A percentile compares a stretch with the other conserved stretches of the same genome.
These are phyloP conservation scores for Nomada fabriciana DNA, from an alignment of 2,888 invertebrate species.

Conservation along the genomic window DNA sequence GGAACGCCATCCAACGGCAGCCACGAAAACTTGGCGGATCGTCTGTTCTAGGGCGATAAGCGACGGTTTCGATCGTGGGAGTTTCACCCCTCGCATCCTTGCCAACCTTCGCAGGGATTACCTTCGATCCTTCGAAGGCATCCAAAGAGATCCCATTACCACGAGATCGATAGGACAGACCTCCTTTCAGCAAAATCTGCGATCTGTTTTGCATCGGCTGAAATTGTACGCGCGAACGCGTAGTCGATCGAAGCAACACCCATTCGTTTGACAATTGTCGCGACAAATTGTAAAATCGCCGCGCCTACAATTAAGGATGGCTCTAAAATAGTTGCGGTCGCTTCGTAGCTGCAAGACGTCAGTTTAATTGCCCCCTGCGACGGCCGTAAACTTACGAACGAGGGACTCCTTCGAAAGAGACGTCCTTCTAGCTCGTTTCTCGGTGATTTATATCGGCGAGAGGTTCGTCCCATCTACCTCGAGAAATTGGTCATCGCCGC, in stretches of 20 bases:
- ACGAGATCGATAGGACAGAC: neutral
- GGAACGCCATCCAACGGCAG: slow-evolving; percentile 65
- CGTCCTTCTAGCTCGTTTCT: neutral
- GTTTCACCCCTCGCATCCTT: neutral
- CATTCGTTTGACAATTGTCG: neutral
- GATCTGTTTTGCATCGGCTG: no score
- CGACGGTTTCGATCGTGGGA: slow-evolving; percentile 33
- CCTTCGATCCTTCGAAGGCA: neutral
- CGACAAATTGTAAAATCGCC: no score
- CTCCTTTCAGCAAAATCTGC: no score
- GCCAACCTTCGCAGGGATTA: slow-evolving; percentile 13
- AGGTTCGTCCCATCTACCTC: slow-evolving; percentile 14
- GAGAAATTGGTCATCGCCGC: neutral
- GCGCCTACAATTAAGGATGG: no score
- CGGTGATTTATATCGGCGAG: slow-evolving; percentile 32
- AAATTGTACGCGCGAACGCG: no score
- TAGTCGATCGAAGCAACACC: neutral
- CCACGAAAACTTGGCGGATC: slow-evolving; percentile 46
- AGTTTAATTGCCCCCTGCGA: neutral
- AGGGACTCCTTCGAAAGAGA: neutral
- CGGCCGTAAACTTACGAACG: neutral
- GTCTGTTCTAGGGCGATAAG: slow-evolving; percentile 66
- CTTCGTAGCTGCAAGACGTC: neutral
- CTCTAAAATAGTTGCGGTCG: no score
- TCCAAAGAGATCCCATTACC: neutral